These are phyloP conservation scores for Rhinopomastus cyanomelas DNA, from an alignment of 2,113 vertebrate genomes.

Conservation along the genomic window DNA sequence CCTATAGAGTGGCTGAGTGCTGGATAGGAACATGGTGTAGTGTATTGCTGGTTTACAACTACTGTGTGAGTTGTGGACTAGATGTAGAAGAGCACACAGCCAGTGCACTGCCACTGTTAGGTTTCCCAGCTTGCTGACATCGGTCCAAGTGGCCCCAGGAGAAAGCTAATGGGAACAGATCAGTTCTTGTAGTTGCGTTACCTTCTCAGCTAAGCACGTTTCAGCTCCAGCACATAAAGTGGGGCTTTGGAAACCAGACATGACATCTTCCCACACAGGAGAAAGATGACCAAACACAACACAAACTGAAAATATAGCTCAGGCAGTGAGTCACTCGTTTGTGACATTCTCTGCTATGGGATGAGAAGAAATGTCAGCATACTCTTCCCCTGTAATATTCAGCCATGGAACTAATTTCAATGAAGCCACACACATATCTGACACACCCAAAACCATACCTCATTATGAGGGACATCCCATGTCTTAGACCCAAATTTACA, in stretches of 20 bases:
- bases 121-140: neutral
- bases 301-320: constrained; percentile 19
- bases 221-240: neutral
- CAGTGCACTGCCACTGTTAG: neutral
- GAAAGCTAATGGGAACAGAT: neutral
- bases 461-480: neutral
- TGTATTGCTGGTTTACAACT: neutral
- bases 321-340: neutral
- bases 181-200: neutral
- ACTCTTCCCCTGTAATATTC: neutral
- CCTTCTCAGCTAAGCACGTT: neutral
- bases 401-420: neutral
- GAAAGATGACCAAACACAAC: neutral
- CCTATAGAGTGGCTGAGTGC: neutral
- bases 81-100: neutral
- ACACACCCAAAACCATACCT: constrained; percentile 25
- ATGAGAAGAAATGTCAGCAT: neutral
- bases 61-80: neutral
- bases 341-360: neutral
- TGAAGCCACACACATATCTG: constrained; percentile 2
- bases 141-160: neutral
- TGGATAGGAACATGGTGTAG: neutral
- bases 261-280: neutral
- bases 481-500: constrained; percentile 22
- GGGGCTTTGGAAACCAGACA: neutral